phyloP scores from a whole-genome alignment of 1,140 invertebrate genomes.

The Euura lappo region DNA sequence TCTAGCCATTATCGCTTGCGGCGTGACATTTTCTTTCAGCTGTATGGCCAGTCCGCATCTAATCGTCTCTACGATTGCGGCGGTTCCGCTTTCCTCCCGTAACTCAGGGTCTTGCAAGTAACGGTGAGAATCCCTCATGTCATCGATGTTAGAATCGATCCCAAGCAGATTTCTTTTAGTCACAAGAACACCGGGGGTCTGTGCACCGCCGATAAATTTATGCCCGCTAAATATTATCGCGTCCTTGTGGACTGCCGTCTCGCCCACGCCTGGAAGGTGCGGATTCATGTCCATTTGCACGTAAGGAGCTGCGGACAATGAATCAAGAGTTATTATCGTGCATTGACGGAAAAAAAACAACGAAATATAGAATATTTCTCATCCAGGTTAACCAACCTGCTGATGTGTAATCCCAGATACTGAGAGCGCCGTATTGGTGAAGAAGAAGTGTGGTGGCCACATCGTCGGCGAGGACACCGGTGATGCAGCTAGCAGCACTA shows the following conservation, averaged over 20 bases:
- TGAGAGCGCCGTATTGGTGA: slow-evolving; percentile 82
- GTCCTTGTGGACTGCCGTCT: slow-evolving; percentile 81
- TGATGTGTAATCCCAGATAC: slow-evolving; percentile 91
- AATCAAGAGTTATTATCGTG: not conserved
- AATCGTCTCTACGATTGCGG: slow-evolving; percentile 82
- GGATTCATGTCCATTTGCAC: slow-evolving; percentile 89
- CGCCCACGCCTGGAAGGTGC: slow-evolving; percentile 67
- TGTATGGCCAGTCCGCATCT: slow-evolving; percentile 86
- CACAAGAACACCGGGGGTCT: slow-evolving; percentile 76
- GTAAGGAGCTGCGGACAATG: slow-evolving; percentile 70
- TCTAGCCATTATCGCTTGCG: slow-evolving; percentile 73
- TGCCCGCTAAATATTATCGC: slow-evolving; percentile 90
- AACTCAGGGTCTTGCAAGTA: slow-evolving; percentile 62
- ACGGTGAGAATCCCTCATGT: slow-evolving; percentile 55
- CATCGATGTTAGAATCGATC: slow-evolving; percentile 51
- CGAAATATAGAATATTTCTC: not conserved
- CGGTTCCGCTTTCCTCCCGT: slow-evolving; percentile 86
- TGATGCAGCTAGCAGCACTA: slow-evolving; percentile 86
- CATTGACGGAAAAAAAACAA: not conserved
- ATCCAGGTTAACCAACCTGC: slow-evolving; percentile 60
- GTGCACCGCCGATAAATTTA: slow-evolving; percentile 90
- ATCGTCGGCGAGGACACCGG: slow-evolving; percentile 86
- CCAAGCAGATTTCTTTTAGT: slow-evolving; percentile 62
- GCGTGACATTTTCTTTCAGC: slow-evolving; percentile 80
- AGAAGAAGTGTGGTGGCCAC: slow-evolving; percentile 81